A percentile compares a stretch with the other conserved stretches of the same genome.
These are phyloP conservation scores for Pammene fasciana DNA, from an alignment of 2,888 invertebrate species.

Conservation along the genomic window DNA sequence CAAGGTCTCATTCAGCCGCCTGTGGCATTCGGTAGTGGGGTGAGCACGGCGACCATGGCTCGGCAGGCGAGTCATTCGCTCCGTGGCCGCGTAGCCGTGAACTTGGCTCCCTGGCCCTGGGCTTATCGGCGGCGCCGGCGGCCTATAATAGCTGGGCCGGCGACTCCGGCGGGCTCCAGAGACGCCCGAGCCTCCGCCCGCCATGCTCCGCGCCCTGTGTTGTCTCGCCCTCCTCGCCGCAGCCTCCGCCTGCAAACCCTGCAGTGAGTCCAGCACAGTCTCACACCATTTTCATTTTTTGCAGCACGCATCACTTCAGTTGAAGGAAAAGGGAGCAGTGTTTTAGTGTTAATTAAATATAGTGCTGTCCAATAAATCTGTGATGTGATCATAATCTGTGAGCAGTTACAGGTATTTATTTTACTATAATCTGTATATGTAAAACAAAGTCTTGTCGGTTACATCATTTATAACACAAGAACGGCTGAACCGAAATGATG, in stretches of 20 bases:
- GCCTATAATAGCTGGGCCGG: constrained; percentile 82
- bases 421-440: too few species aligned
- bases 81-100: constrained; percentile 78
- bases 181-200: constrained; percentile 70
- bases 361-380: not conserved
- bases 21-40: constrained; percentile 52
- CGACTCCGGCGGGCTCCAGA: constrained; percentile 79
- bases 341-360: constrained; percentile 7
- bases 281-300: constrained; percentile 18
- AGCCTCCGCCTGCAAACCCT: constrained; percentile 73
- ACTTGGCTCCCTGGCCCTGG: constrained; percentile 79
- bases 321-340: constrained; percentile 13
- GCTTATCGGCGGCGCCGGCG: constrained; percentile 79
- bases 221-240: constrained; percentile 65
- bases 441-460: too few species aligned
- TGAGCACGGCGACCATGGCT: constrained; percentile 46
- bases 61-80: constrained; percentile 62
- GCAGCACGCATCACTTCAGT: not conserved
- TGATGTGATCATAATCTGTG: constrained; percentile 17
- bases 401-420: constrained; percentile 17
- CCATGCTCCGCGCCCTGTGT: constrained; percentile 77
- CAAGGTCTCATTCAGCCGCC: constrained; percentile 38
- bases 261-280: constrained; percentile 70
- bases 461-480: too few species aligned
- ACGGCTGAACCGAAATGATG: too few species aligned